These are phyloP conservation scores for Ochotona curzoniae DNA, from an alignment of 2,113 vertebrate species.

Conservation along the genomic window DNA sequence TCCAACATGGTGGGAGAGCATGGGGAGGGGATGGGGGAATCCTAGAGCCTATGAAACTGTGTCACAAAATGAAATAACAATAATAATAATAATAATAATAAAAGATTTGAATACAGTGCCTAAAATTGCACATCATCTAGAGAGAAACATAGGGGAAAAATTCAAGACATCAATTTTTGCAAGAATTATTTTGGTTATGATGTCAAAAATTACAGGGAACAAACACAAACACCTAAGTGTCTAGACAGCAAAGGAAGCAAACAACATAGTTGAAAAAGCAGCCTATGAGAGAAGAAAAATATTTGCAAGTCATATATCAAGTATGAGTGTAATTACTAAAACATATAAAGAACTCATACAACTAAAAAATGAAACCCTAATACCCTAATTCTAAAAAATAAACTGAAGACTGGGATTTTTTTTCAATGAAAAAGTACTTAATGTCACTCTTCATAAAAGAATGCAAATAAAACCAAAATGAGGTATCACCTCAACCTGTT, in stretches of 20 bases:
- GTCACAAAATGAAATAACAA: too few species aligned
- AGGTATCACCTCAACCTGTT: background rate
- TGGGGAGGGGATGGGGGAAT: background rate
- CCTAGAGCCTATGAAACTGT: too few species aligned
- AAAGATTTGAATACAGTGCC: too few species aligned
- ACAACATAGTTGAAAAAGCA: background rate
- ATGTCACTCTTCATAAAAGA: background rate
- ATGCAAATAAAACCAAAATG: background rate
- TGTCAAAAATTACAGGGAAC: background rate
- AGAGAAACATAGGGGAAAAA: background rate
- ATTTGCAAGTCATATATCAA: background rate
- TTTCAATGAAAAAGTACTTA: background rate
- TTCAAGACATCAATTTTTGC: background rate
- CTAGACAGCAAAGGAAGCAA: background rate
- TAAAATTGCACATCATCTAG: background rate
- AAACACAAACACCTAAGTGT: background rate
- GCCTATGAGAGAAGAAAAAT: background rate
- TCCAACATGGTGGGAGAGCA: background rate
- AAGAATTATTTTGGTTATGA: background rate
- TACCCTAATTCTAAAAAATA: background rate
- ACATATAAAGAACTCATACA: background rate
- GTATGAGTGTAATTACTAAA: background rate
- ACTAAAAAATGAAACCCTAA: background rate
- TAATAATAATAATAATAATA: background rate
- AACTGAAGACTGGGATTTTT: too few species aligned